These are phyloP conservation scores for Acleris sparsana DNA, from an alignment of 2,888 invertebrate species.

Conservation along the genomic window DNA sequence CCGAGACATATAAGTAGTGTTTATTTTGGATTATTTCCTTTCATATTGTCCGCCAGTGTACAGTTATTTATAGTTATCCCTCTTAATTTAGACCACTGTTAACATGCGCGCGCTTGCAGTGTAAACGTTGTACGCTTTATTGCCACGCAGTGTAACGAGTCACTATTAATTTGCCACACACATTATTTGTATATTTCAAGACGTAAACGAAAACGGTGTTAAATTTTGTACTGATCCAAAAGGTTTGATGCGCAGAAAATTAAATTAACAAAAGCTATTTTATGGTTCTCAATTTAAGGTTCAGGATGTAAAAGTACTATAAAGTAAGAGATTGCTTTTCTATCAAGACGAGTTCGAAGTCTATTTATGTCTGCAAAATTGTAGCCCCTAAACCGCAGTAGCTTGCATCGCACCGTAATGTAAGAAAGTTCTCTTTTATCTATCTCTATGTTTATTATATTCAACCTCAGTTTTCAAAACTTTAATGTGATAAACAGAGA, in stretches of 20 bases:
- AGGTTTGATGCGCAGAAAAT: neutral
- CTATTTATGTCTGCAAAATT: slow-evolving; percentile 1
- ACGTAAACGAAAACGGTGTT: slow-evolving; percentile 10
- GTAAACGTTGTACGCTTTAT: slow-evolving; percentile 32
- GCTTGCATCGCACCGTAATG: neutral
- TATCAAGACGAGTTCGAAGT: neutral
- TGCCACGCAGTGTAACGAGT: slow-evolving; percentile 26
- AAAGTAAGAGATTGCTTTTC: neutral
- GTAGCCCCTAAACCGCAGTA: neutral
- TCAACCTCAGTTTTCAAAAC: no score
- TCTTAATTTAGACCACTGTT: slow-evolving; percentile 26
- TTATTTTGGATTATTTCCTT: no score
- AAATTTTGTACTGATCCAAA: neutral
- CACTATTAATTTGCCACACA: slow-evolving; percentile 36
- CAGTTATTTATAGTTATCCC: slow-evolving; percentile 23
- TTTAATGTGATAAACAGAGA: no score
- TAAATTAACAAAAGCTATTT: neutral
- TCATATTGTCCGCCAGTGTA: slow-evolving; percentile 14
- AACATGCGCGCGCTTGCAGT: slow-evolving; percentile 14
- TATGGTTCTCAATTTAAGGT: neutral
- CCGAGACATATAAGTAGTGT: no score
- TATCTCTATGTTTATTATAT: neutral
- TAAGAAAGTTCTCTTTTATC: neutral
- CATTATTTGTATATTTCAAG: slow-evolving; percentile 27
- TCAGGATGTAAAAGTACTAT: neutral